Evolutionary conservation across 2,888 invertebrate genomes (phyloP), one percentile per base, ranked within the genome.

Genomic region (Dorcus hopei): DNA sequence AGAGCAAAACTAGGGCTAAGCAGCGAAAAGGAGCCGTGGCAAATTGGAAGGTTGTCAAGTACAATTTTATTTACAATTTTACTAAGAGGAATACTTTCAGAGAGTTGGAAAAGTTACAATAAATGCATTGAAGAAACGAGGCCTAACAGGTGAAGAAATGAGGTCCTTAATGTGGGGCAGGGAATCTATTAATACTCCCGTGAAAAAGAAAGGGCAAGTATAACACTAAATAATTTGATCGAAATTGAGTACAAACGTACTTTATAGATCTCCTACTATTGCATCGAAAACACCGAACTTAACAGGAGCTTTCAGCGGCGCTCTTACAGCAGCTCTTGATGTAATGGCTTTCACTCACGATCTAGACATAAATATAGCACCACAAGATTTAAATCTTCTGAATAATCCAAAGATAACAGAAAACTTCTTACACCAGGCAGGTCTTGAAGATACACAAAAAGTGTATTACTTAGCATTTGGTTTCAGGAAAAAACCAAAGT

Each of bases 11-110:
- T 0, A 85, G 94, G 63, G 99, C 99, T 0, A 92, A 93, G 72
- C 97, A 97, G 79, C 83, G 97, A 62, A 98, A 97, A 76, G 96
- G 95, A 1, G 98, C 98, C 2, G 87, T 97, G 2, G 83, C 89
- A 52, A 97, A 98, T 77, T 99, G 99, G 99, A 99, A 97, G 90
- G 97, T 95, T 72, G 68, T 57, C 33, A n/a, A 48, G 52, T 16
- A 52, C 16, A 41, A 9, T 41, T 41, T 9, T 16, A 19, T 48
- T 8, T n/a, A 55, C 14, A 23, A 19, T 41, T 61, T 43, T 54
- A 40, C 23, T n/a, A 5, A n/a, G 3, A 33, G 39, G 19, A 23
- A 19, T 14, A 16, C 8, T 57, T 76, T 49, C 74, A 90, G 91
- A 85, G 92, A 58, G 93, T 94, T 1, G 93, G 94, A 2, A 91